Evolutionary conservation across 1,140 invertebrate species (phyloP).

Genomic region (Andricus grossulariae): DNA sequence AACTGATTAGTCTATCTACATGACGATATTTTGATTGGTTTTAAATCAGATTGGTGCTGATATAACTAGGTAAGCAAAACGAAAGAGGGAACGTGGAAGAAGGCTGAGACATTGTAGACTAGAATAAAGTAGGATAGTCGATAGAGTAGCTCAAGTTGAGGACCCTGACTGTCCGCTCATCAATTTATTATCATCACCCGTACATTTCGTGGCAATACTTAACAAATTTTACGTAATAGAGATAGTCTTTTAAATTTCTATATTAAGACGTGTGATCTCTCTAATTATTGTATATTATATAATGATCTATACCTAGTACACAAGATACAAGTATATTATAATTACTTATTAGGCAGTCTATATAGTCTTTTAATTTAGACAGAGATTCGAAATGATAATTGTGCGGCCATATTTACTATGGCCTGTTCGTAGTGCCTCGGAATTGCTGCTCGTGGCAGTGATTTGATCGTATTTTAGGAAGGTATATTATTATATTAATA

Average conservation of each 20-base stretch:
- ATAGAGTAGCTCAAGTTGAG: constrained; percentile 69
- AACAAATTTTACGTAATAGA: constrained; percentile 71
- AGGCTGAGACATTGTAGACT: constrained; percentile 74
- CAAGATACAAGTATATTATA: constrained; percentile 64
- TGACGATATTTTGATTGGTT: constrained; percentile 75
- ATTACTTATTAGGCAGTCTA: constrained; percentile 69
- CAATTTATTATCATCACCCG: constrained; percentile 63
- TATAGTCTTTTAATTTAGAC: constrained; percentile 74
- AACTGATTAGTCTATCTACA: constrained; percentile 73
- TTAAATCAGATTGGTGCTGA: constrained; percentile 75
- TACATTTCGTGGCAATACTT: constrained; percentile 75
- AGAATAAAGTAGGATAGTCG: constrained; percentile 69
- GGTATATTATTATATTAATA: constrained; percentile 72
- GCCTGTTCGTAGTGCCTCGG: constrained; percentile 77
- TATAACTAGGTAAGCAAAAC: constrained; percentile 65
- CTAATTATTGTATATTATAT: constrained; percentile 75
- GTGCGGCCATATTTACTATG: constrained; percentile 74
- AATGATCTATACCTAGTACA: constrained; percentile 70
- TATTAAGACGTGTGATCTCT: constrained; percentile 77
- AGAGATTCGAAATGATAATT: constrained; percentile 74
- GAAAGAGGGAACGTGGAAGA: constrained; percentile 71
- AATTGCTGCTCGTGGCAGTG: constrained; percentile 75
- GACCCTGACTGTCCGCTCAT: constrained; percentile 57
- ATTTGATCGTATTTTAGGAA: constrained; percentile 76
- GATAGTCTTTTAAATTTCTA: constrained; percentile 76